Base-by-base conservation (phyloP, 2,797 vertebrate species). In the Pristis pectinata region DNA sequence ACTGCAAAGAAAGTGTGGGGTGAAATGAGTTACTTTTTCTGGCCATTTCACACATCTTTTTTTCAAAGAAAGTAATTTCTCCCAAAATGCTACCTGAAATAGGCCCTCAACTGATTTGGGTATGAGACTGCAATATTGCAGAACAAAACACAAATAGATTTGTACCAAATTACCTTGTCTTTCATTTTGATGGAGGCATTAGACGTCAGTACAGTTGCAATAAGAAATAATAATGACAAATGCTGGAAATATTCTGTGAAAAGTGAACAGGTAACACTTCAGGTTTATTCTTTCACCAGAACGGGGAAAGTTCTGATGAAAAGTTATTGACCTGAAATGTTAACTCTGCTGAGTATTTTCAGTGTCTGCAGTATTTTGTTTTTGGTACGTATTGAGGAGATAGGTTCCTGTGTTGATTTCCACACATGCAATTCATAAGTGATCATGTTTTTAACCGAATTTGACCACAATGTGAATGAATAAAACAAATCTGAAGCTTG, bases 401-500 rank as follows among this genome's bases (percentile, higher is more conserved):
- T 59, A 7, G n/a, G 19, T 91, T 91, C 41, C 59, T 41, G 11
- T 37, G n/a, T 37, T 67, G 19, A 64, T 10, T 2, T 91, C 37
- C 61, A 17, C 87, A 91, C 87, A 91, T 67, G 61, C 61, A 22
- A 67, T 67, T 41, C 91, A n/a, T 41, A 3, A 91, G n/a, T 24
- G 61, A 41, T 41, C 19, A 67, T 91, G 64, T 67, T 49, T 24
- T 64, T 37, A 27, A 59, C 59, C 8, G 67, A 67, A 64, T 61
- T 22, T 19, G 19, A 91, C 61, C 87, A 37, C n/a, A 91, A 91
- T 17, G 61, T 53, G 70, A 94, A 94, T 94, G 92, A n/a, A 49
- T 74, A 92, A 74, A 94, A 94, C 61, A 15, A 19, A 74, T 53
- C 72, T 94, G 92, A 94, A 53, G 72, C 92, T 76, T 94, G 92